Evolutionary conservation across 2,888 invertebrate species (phyloP).

Genomic region (Cybosia mesomella): DNA sequence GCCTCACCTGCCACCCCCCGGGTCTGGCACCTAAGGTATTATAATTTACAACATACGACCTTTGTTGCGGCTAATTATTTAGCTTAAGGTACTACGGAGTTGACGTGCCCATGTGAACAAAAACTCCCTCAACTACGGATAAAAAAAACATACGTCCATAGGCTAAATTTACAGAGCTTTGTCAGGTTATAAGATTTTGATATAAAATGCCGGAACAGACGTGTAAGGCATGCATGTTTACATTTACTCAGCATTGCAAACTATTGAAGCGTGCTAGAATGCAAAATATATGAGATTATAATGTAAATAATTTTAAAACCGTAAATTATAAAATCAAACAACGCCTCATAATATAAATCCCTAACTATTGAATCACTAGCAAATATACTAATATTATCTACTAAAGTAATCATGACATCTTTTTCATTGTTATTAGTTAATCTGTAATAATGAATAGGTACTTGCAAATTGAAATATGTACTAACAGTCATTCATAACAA

Average conservation of each 20-base stretch:
- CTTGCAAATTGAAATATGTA: background rate
- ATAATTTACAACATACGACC: too few species aligned
- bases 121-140: too few species aligned
- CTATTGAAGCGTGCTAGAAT: background rate
- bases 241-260: conserved; percentile 9
- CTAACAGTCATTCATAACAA: background rate
- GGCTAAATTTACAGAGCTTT: background rate
- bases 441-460: too few species aligned
- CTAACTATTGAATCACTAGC: background rate
- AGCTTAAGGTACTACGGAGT: too few species aligned
- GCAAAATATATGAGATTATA: background rate
- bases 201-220: conserved; percentile 3
- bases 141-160: background rate
- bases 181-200: background rate
- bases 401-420: background rate
- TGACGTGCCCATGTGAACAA: too few species aligned
- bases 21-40: too few species aligned
- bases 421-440: background rate
- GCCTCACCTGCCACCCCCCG: too few species aligned
- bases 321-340: conserved; percentile 22
- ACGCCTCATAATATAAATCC: background rate
- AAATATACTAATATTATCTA: background rate
- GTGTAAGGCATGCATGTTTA: conserved; percentile 28
- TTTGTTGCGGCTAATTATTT: too few species aligned
- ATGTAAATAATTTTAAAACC: conserved; percentile 9